Base-by-base conservation (phyloP, 2,888 invertebrate species). In the Chrysolina haemoptera region DNA sequence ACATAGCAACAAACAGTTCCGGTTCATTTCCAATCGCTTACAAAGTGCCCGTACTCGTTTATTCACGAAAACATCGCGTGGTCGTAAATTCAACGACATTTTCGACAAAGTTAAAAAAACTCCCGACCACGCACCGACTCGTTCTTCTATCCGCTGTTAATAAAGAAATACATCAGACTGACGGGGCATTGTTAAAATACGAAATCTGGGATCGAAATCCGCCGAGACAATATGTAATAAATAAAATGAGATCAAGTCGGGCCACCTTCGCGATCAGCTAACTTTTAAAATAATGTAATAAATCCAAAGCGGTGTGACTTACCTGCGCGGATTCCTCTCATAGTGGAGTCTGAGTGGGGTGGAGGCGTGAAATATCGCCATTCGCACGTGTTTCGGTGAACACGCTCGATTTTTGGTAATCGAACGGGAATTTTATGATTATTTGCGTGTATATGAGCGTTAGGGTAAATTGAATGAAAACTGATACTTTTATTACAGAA, bases 171-270 rank as follows among this genome's bases (percentile, higher is more conserved):
- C 72, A 72, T 75, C 75, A 72, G 67, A 43, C 20, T 53, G 70
- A 75, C 72, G 55, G 46, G 46, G 67, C 70, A 72, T 72, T 75
- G 75, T 75, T 74, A 70, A 72, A 68, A 68, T 72, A 50, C 62
- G 46, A 63, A 70, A 75, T 68, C 55, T 41, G 64, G 63, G 55
- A 68, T 72, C 75, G 72, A 70, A 75, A 75, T 75, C 72, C 67
- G 55, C 14, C 67, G 70, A 72, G 72, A 75, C 75, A 75, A 75
- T 75, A 75, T 70, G 72, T 70, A 75, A 75, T 75, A 75, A 75
- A 75, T 75, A 75, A 75, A 68, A 66, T 67, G 70, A 70, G 72
- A 75, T 72, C 75, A 70, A 72, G 72, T 50, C 62, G 69, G 68
- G 67, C 69, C 71, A 72, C 71, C 75, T 75, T 75, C 71, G 65